A percentile compares a stretch with the other conserved stretches of the same genome.
Conservation (phyloP, 2,113 vertebrate species). For the human region GRCh38 chr5:168458001-168458500, state of each 20-base stretch:
- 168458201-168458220: background rate
- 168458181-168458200: background rate
- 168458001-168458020: background rate
- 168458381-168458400: background rate
- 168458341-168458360: background rate
- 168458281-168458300: background rate
- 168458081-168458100: background rate
- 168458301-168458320: background rate
- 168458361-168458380: background rate
- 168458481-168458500: background rate
- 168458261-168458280: background rate
- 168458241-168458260: background rate
- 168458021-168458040: background rate
- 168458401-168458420: background rate
- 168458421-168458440: background rate
- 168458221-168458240: background rate
- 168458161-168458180: background rate
- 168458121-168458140: background rate
- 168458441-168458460: background rate
- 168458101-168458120: background rate
- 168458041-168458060: background rate
- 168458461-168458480: background rate
- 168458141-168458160: background rate
- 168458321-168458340: background rate
- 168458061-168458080: background rate